These are phyloP conservation scores for Pseudopodoces humilis DNA, from an alignment of 2,113 vertebrate genomes.

Conservation along the genomic window DNA sequence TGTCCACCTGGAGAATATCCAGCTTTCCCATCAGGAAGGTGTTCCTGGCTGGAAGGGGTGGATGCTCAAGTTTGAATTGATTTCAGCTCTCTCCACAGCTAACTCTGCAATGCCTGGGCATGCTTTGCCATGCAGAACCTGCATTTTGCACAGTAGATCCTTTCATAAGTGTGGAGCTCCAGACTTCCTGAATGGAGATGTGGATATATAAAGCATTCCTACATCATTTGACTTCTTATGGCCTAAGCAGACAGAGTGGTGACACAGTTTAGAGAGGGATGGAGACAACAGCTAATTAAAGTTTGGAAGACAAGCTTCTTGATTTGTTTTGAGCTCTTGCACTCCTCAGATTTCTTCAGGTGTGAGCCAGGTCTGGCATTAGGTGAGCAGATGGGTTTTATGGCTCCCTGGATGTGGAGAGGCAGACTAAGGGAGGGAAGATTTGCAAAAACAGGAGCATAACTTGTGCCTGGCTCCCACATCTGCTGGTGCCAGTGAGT, in stretches of 20 bases:
- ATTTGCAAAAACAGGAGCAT: neutral
- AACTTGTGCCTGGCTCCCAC: neutral
- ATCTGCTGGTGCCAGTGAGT: neutral
- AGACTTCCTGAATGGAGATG: neutral
- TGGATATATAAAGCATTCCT: neutral
- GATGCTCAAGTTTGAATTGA: neutral
- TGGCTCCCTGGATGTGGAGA: neutral
- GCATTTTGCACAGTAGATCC: neutral
- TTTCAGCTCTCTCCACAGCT: neutral
- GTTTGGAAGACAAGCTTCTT: neutral
- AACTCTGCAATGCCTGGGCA: neutral
- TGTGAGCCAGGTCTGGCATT: neutral
- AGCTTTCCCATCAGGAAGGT: neutral
- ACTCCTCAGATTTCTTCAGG: neutral
- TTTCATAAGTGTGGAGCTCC: neutral
- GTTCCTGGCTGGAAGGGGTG: neutral
- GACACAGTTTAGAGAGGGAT: neutral
- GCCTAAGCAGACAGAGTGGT: neutral
- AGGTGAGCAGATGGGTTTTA: slow-evolving; percentile 13
- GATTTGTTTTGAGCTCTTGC: neutral
- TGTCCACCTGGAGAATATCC: neutral
- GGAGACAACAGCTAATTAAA: neutral
- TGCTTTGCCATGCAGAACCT: neutral
- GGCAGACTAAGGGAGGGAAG: neutral
- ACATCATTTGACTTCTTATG: neutral